Evolutionary conservation across 2,888 invertebrate genomes (phyloP), one percentile per base, ranked within the genome.

Genomic region (Hydrotaea cyrtoneurina): DNA sequence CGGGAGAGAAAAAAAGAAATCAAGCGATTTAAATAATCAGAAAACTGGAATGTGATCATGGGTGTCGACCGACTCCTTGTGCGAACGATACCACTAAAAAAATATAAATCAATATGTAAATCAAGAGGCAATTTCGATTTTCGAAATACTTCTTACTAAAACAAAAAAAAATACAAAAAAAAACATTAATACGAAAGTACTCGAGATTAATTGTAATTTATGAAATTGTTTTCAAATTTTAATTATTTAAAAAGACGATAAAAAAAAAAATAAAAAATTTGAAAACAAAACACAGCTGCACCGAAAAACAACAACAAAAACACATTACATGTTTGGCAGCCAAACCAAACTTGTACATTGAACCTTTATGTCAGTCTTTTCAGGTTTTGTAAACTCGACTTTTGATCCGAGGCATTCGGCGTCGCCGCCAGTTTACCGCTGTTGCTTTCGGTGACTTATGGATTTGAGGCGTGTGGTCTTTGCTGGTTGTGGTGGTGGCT

Each of bases 321-420:
- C 3, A 43, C 4, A 39, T 11, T 2, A 21, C 13, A 66, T 17
- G 43, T 66, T 43, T 39, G 11, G n/a, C 19, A 21, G 21, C 8
- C n/a, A 21, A 19, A 71, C 50, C n/a, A 43, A 43, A 71, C 50
- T 71, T 71, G 69, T 50, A 46, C 13, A 23, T 50, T 50, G 50
- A 71, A 43, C 21, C 50, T 71, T 50, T 71, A 36, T 43, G n/a
- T 13, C 19, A 17, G 46, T 43, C 5, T 13, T 43, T 39, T 19
- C 39, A 7, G 31, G 31, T 31, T 31, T 31, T 31, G 3, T 31
- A 7, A 31, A 7, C 7, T 64, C 19, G 21, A 2, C 55, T 55
- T 55, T 55, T 55, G 55, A 55, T 10, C 21, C 55, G 13, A 1
- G 55, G 31, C 31, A 31, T 31, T 21, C 19, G 8, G 21, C 21